Conservation (phyloP, 1,140 invertebrate genomes). For the Hestina assimilis region DNA sequence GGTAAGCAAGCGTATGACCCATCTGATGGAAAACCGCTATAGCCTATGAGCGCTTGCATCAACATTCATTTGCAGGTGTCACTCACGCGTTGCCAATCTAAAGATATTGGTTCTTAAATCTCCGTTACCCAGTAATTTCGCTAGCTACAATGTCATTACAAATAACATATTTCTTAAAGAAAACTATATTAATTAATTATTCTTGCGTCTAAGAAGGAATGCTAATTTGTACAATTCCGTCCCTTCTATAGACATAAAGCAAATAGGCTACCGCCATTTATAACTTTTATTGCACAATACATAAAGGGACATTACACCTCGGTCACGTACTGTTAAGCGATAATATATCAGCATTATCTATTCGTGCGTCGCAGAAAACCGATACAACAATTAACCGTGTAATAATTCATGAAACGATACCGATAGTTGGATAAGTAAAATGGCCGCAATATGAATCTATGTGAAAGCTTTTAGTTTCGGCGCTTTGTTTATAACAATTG, state of each 20-base stretch:
- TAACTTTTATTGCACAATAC: constrained; percentile 20
- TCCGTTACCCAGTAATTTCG: too few species aligned
- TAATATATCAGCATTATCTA: constrained; percentile 38
- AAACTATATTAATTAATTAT: background rate
- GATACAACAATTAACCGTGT: constrained; percentile 36
- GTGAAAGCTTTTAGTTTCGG: constrained; percentile 63
- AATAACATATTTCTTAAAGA: too few species aligned
- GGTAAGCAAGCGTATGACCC: too few species aligned
- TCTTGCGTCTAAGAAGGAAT: background rate
- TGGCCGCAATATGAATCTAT: constrained; percentile 32
- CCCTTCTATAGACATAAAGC: background rate
- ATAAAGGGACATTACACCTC: constrained; percentile 24
- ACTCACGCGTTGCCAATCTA: too few species aligned
- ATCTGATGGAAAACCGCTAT: too few species aligned
- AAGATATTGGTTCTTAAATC: too few species aligned
- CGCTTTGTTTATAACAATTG: constrained; percentile 66
- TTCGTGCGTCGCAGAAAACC: constrained; percentile 31
- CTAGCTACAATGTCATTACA: too few species aligned
- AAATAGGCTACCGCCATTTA: constrained; percentile 10
- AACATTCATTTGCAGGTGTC: too few species aligned
- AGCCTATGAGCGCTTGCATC: too few species aligned
- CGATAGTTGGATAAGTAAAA: constrained; percentile 31
- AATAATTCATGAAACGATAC: constrained; percentile 36
- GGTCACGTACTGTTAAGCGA: constrained; percentile 14
- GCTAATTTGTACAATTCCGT: constrained; percentile 3